Percentiles rank a stretch among this genome's conserved stretches.
These are phyloP conservation scores for Herminia tarsipennalis DNA, from an alignment of 2,888 invertebrate species.

Conservation along the genomic window DNA sequence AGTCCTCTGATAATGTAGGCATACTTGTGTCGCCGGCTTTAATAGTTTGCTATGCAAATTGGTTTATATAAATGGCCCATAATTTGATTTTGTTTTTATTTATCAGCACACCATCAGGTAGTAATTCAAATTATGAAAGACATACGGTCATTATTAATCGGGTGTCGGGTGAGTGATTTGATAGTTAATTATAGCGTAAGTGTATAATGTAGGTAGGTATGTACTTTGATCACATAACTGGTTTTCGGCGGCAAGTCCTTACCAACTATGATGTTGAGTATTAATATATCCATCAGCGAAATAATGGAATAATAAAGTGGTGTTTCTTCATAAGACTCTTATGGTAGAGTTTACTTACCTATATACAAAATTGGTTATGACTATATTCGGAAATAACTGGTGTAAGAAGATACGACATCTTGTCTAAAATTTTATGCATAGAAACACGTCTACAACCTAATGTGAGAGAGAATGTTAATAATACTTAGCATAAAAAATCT, in stretches of 20 bases:
- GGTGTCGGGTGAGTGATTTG: conserved; percentile 44
- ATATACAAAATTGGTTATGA: too few relatives aligned
- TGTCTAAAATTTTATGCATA: too few relatives aligned
- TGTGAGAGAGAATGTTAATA: too few relatives aligned
- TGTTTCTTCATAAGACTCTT: not conserved
- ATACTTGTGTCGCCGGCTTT: conserved; percentile 39
- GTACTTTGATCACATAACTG: conserved; percentile 39
- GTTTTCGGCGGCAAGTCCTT: conserved; percentile 23
- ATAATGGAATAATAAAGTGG: too few relatives aligned
- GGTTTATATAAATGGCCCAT: conserved; percentile 51
- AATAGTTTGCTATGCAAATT: conserved; percentile 59
- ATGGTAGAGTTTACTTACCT: too few relatives aligned
- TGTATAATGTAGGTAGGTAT: too few relatives aligned
- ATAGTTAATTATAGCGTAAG: conserved; percentile 38
- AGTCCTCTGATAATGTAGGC: conserved; percentile 32
- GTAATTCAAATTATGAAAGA: conserved; percentile 45
- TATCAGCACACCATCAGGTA: conserved; percentile 39
- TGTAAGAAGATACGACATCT: too few relatives aligned
- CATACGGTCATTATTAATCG: conserved; percentile 39
- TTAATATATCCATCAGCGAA: too few relatives aligned
- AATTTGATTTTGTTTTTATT: conserved; percentile 50
- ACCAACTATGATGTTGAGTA: conserved; percentile 7
- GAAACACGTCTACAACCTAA: too few relatives aligned
- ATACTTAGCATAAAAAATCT: too few relatives aligned
- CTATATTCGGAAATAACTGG: too few relatives aligned